These are phyloP conservation scores for Fabriciana adippe DNA, from an alignment of 2,888 invertebrate species.

Conservation along the genomic window DNA sequence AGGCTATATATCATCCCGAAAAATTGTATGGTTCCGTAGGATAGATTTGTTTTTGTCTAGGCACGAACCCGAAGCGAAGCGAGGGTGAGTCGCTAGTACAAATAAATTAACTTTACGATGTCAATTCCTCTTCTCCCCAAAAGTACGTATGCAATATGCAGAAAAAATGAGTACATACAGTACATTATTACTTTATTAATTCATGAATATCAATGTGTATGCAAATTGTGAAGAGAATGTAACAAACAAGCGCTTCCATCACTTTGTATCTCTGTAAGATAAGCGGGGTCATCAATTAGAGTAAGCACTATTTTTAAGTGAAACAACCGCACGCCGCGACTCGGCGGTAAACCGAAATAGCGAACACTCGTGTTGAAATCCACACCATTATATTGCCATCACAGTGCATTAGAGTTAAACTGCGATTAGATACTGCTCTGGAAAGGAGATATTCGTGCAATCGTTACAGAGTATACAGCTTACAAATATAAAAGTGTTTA, in stretches of 20 bases:
- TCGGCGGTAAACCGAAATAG: slow-evolving; percentile 34
- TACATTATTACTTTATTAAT: too few species aligned
- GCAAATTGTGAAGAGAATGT: not conserved
- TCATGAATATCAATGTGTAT: too few species aligned
- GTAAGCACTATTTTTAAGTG: slow-evolving; percentile 59
- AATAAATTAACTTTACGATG: too few species aligned
- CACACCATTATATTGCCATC: slow-evolving; percentile 22
- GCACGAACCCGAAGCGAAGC: too few species aligned
- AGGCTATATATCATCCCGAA: too few species aligned
- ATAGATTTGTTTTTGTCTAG: too few species aligned
- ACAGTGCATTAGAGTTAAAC: slow-evolving; percentile 29
- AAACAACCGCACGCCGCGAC: slow-evolving; percentile 43
- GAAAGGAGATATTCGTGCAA: slow-evolving; percentile 2
- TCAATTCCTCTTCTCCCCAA: too few species aligned
- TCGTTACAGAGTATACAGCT: not conserved
- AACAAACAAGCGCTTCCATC: not conserved
- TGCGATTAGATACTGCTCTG: slow-evolving; percentile 2
- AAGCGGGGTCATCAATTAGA: slow-evolving; percentile 59
- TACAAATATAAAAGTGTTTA: too few species aligned
- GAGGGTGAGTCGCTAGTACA: too few species aligned
- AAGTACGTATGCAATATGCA: too few species aligned
- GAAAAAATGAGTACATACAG: too few species aligned
- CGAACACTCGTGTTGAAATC: slow-evolving; percentile 35
- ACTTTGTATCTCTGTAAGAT: not conserved
- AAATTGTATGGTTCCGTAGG: too few species aligned